Evolutionary conservation across 2,113 vertebrate genomes (phyloP).

Genomic region (Gallinago undulata): DNA sequence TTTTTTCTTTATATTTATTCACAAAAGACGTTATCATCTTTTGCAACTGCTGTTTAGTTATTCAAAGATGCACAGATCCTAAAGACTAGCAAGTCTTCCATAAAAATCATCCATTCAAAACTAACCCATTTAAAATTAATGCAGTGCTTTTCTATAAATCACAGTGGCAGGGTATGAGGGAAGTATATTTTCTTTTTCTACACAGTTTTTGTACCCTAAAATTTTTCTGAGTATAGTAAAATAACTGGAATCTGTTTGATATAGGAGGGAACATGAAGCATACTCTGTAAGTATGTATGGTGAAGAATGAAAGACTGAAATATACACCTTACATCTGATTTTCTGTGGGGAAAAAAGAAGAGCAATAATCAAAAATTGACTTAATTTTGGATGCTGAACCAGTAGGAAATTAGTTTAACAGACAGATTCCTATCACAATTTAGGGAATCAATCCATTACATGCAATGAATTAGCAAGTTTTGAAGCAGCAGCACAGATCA

Average conservation of each 20-base stretch:
- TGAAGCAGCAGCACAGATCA: not conserved
- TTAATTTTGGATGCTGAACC: not conserved
- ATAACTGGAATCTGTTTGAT: not conserved
- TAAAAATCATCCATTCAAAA: not conserved
- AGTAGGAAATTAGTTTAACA: conserved; percentile 8
- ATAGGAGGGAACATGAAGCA: not conserved
- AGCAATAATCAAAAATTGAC: not conserved
- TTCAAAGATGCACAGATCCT: not conserved
- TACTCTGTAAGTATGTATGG: not conserved
- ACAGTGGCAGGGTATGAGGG: not conserved
- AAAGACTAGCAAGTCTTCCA: not conserved
- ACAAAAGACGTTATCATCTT: not conserved
- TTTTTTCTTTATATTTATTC: not conserved
- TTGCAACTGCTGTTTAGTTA: not conserved
- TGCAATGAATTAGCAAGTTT: not conserved
- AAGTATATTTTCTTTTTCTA: not conserved
- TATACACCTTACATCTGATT: not conserved
- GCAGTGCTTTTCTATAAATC: not conserved
- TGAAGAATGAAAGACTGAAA: not conserved
- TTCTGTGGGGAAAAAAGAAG: not conserved
- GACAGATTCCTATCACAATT: not conserved
- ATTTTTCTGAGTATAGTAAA: not conserved
- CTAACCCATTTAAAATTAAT: not conserved
- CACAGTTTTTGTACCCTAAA: not conserved
- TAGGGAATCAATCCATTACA: not conserved